Percentiles rank a stretch among this genome's conserved stretches.
Conservation (phyloP, 2,888 invertebrate species). For the Corbicula japonica region DNA sequence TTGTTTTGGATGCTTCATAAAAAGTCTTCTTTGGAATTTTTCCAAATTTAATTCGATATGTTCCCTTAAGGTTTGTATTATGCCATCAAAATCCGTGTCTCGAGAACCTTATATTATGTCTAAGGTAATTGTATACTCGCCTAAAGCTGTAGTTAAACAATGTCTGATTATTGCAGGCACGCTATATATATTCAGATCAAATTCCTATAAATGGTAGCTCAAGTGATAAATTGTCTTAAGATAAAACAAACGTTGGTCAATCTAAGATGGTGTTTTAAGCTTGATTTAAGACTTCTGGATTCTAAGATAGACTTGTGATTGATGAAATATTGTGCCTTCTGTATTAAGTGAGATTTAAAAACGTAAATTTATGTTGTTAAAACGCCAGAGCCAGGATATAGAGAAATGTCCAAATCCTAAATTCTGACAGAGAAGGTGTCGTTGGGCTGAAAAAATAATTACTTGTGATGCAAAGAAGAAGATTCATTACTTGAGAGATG, state of each 20-base stretch:
- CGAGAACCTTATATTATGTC: slow-evolving; percentile 35
- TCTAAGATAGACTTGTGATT: slow-evolving; percentile 36
- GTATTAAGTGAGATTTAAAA: slow-evolving; percentile 33
- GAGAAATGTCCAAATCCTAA: too few relatives aligned
- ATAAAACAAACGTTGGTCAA: slow-evolving; percentile 45
- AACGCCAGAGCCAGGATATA: slow-evolving; percentile 27
- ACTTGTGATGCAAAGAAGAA: too few relatives aligned
- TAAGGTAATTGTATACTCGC: slow-evolving; percentile 33
- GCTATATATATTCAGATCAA: slow-evolving; percentile 45
- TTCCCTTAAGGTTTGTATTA: slow-evolving; percentile 36
- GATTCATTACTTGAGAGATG: too few relatives aligned
- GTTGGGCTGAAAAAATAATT: too few relatives aligned
- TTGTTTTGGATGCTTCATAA: too few relatives aligned
- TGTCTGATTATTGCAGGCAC: slow-evolving; percentile 42
- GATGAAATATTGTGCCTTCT: slow-evolving; percentile 26
- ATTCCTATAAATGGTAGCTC: slow-evolving; percentile 40
- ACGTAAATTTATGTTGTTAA: slow-evolving; percentile 43
- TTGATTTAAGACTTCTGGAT: slow-evolving; percentile 40
- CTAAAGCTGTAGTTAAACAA: slow-evolving; percentile 31
- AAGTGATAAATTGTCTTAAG: slow-evolving; percentile 51
- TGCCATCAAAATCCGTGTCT: slow-evolving; percentile 29
- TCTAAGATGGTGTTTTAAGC: slow-evolving; percentile 32
- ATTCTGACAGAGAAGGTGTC: too few relatives aligned
- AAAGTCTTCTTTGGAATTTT: slow-evolving; percentile 16
- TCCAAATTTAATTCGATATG: slow-evolving; percentile 25